Conservation (phyloP, 2,797 vertebrate species). For the Xerus rutilus region DNA sequence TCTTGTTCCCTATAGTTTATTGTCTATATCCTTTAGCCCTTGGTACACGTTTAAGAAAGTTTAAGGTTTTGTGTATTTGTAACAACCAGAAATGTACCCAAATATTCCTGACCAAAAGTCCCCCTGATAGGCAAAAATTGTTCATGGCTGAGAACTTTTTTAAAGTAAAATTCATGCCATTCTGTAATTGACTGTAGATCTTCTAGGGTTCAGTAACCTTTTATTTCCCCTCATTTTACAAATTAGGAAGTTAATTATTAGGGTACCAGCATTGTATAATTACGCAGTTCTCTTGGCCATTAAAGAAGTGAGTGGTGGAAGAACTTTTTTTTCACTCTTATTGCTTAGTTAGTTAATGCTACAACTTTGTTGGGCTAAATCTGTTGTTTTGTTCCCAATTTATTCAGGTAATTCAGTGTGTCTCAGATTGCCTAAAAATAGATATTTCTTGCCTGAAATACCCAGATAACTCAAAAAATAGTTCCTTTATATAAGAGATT, state of each 20-base stretch:
- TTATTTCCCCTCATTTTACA: neutral
- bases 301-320: neutral
- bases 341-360: neutral
- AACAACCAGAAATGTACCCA: neutral
- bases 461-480: neutral
- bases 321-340: neutral
- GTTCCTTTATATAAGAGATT: neutral
- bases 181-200: neutral
- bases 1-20: neutral
- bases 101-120: neutral
- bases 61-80: neutral
- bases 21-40: neutral
- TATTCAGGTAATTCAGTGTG: neutral
- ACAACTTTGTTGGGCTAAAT: conserved; percentile 1
- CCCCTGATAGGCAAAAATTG: neutral
- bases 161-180: neutral
- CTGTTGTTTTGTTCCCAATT: neutral
- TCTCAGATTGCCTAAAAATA: neutral
- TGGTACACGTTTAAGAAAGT: neutral
- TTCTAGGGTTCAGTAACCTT: neutral
- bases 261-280: neutral
- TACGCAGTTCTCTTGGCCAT: conserved; percentile 7
- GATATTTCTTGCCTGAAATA: conserved; percentile 21
- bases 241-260: neutral
- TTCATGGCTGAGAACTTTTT: conserved; percentile 12